Conservation (phyloP, 2,888 invertebrate genomes). For the Hoplodrina blanda region DNA sequence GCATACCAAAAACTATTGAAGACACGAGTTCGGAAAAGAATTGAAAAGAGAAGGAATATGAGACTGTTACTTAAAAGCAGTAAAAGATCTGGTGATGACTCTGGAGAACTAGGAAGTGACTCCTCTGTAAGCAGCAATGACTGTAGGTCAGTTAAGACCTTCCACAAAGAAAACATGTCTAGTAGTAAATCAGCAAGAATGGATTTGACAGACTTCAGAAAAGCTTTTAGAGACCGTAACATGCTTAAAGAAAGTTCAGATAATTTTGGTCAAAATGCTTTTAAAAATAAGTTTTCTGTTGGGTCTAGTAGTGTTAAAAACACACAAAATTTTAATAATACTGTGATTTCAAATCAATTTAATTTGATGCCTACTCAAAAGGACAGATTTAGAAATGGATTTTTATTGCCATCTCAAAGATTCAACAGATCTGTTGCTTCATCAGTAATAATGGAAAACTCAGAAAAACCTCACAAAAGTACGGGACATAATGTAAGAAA, state of each 20-base stretch:
- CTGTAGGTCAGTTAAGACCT: constrained; percentile 73
- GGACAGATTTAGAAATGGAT: constrained; percentile 77
- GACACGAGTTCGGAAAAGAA: constrained; percentile 67
- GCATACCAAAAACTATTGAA: constrained; percentile 75
- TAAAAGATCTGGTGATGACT: constrained; percentile 76
- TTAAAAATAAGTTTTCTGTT: constrained; percentile 67
- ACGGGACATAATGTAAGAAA: constrained; percentile 38
- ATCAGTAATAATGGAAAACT: constrained; percentile 67
- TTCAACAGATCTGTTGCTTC: constrained; percentile 74
- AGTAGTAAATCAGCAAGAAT: constrained; percentile 55
- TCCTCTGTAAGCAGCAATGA: constrained; percentile 83
- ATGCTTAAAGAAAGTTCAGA: constrained; percentile 67
- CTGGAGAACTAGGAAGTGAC: constrained; percentile 80
- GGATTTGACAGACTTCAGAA: constrained; percentile 40
- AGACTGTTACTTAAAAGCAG: constrained; percentile 71
- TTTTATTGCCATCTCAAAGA: constrained; percentile 78
- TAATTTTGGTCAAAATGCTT: constrained; percentile 69
- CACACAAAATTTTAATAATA: constrained; percentile 32
- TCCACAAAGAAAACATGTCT: constrained; percentile 68
- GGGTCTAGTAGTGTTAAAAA: constrained; percentile 46
- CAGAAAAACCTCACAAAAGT: constrained; percentile 43
- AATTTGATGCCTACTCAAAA: constrained; percentile 65
- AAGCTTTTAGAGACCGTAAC: constrained; percentile 28
- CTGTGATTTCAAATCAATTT: constrained; percentile 53
- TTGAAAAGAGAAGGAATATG: constrained; percentile 75